phyloP scores from a whole-genome alignment of 2,797 vertebrate genomes.

The Lacerta bilineata region DNA sequence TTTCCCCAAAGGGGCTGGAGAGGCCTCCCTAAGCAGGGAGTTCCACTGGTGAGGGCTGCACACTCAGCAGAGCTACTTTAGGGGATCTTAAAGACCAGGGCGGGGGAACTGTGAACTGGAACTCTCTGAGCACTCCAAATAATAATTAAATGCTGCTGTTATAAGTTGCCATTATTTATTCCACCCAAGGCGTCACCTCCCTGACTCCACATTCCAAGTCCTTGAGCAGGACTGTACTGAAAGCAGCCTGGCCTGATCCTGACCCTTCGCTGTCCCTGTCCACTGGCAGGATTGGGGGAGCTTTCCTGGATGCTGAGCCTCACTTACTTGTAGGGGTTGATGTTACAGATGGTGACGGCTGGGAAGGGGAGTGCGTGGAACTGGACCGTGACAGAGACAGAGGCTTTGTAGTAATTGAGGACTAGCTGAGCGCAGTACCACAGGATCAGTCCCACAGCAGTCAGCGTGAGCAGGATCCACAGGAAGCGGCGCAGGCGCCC shows the following conservation, averaged over 20 bases:
- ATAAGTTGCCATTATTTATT: background rate
- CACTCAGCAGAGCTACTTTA: background rate
- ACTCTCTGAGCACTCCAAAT: background rate
- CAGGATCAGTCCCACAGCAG: slow-evolving; percentile 80
- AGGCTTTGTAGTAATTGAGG: slow-evolving; percentile 81
- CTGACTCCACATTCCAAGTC: no score
- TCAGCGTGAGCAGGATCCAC: slow-evolving; percentile 82
- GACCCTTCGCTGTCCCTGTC: background rate
- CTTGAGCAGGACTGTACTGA: background rate
- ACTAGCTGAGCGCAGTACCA: slow-evolving; percentile 84
- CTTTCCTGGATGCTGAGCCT: no score
- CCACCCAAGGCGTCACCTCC: background rate
- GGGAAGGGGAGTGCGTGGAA: slow-evolving; percentile 84
- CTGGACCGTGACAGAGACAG: slow-evolving; percentile 83
- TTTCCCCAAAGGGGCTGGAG: background rate
- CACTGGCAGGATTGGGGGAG: no score
- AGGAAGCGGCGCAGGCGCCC: slow-evolving; percentile 81
- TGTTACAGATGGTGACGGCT: slow-evolving; percentile 86
- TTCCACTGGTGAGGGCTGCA: background rate
- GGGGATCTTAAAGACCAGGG: background rate
- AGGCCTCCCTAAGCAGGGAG: background rate
- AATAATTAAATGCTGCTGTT: background rate
- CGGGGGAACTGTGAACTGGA: no score
- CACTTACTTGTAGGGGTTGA: slow-evolving; percentile 86
- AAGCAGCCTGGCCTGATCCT: background rate